phyloP scores from a whole-genome alignment of 1,140 invertebrate species.

The Cecropterus lyciades region DNA sequence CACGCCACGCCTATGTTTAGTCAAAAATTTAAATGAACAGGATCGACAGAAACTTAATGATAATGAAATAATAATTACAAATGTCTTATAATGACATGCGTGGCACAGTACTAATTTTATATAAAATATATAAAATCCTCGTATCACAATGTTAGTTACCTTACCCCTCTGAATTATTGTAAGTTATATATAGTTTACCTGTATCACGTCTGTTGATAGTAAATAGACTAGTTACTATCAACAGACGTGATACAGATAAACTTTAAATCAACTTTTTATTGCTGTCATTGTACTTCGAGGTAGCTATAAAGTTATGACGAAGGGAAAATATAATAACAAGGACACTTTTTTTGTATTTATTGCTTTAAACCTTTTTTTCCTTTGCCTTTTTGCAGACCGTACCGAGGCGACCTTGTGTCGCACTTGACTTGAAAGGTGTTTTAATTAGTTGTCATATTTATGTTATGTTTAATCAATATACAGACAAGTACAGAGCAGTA shows the following conservation, averaged over 20 bases:
- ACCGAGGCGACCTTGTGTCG: constrained; percentile 14
- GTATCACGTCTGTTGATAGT: not conserved
- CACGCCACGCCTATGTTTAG: not conserved
- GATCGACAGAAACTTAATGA: too few relatives aligned
- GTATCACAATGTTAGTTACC: too few relatives aligned
- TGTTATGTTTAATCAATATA: constrained; percentile 13
- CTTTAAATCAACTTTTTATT: not conserved
- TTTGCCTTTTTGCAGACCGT: constrained; percentile 15
- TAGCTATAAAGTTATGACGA: constrained; percentile 5
- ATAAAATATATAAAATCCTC: too few relatives aligned
- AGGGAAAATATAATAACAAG: constrained; percentile 3
- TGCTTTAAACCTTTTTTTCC: not conserved
- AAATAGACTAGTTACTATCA: not conserved
- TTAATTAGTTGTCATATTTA: constrained; percentile 31
- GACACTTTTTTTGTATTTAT: constrained; percentile 6
- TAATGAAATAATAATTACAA: too few relatives aligned
- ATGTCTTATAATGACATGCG: too few relatives aligned
- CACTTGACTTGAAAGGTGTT: constrained; percentile 32
- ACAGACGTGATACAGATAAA: not conserved
- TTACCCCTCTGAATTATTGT: not conserved
- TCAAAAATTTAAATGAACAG: too few relatives aligned
- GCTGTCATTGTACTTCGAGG: too few relatives aligned
- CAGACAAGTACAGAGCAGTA: too few relatives aligned
- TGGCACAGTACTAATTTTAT: too few relatives aligned
- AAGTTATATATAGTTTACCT: not conserved